Evolutionary conservation across 2,113 vertebrate genomes (phyloP).

Genomic region (Taurulus bubalis): DNA sequence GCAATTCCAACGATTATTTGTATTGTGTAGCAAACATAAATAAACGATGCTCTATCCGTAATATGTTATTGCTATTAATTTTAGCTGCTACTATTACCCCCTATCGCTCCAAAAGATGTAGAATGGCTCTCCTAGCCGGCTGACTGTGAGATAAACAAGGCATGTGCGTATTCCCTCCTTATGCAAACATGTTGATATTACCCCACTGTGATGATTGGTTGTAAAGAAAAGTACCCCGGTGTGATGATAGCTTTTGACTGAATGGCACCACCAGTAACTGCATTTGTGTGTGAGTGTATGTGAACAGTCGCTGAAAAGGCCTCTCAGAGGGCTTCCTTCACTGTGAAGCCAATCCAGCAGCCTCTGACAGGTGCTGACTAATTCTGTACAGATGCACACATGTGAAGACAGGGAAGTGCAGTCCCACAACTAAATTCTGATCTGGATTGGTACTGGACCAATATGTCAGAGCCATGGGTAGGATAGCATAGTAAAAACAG

Average conservation of each 20-base stretch:
- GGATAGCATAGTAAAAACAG: no score
- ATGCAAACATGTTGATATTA: conserved; percentile 10
- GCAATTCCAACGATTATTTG: neutral
- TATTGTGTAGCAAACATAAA: neutral
- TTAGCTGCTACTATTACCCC: neutral
- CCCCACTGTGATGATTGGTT: conserved; percentile 19
- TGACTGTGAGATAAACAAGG: neutral
- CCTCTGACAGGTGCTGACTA: conserved; percentile 20
- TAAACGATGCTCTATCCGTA: neutral
- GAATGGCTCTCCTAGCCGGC: neutral
- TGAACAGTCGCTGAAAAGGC: neutral
- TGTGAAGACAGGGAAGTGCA: conserved; percentile 8
- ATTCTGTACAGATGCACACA: conserved; percentile 29
- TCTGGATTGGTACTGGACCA: neutral
- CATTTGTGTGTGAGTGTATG: neutral
- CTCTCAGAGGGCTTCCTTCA: neutral
- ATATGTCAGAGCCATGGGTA: neutral
- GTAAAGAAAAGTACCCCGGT: conserved; percentile 1
- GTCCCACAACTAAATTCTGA: conserved; percentile 18
- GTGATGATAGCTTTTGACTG: conserved; percentile 7
- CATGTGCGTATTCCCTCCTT: neutral
- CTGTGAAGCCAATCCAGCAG: neutral
- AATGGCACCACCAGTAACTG: neutral
- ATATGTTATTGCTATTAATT: neutral
- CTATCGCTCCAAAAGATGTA: neutral